Evolutionary conservation across 2,797 vertebrate genomes (phyloP).

Genomic region (Xiphophorus birchmanni): DNA sequence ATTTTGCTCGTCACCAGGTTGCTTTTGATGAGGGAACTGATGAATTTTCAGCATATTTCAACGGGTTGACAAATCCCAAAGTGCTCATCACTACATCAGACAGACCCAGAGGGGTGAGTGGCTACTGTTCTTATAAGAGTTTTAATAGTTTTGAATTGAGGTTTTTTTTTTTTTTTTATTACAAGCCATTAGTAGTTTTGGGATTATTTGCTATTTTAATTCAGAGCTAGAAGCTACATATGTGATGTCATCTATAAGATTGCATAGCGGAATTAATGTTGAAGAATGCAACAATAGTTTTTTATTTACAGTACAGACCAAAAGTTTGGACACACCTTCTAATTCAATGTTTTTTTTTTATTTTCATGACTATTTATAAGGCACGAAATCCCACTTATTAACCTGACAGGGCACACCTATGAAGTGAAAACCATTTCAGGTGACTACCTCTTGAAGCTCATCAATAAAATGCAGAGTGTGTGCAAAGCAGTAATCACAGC

Average conservation of each 20-base stretch:
- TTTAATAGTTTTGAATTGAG: not conserved
- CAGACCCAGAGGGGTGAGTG: conserved; percentile 92
- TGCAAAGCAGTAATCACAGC: too few relatives aligned
- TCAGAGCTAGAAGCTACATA: not conserved
- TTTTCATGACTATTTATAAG: too few relatives aligned
- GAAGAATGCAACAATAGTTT: not conserved
- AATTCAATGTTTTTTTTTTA: too few relatives aligned
- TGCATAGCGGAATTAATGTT: not conserved
- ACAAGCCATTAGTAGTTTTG: not conserved
- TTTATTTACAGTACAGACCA: too few relatives aligned
- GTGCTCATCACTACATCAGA: conserved; percentile 98
- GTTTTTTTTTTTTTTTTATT: not conserved
- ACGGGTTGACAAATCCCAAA: conserved; percentile 91
- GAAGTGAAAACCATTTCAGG: too few relatives aligned
- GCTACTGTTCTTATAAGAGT: not conserved
- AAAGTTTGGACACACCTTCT: too few relatives aligned
- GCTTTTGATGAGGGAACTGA: conserved; percentile 96
- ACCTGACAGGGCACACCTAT: too few relatives aligned
- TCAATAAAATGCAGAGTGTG: too few relatives aligned
- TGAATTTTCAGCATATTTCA: conserved; percentile 98
- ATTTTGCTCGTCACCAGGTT: conserved; percentile 77
- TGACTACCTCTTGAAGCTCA: too few relatives aligned
- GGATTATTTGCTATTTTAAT: not conserved
- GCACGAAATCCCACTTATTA: too few relatives aligned
- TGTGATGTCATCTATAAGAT: not conserved